Evolutionary conservation across 2,797 vertebrate species (phyloP).

Genomic region (Acipenser ruthenus): DNA sequence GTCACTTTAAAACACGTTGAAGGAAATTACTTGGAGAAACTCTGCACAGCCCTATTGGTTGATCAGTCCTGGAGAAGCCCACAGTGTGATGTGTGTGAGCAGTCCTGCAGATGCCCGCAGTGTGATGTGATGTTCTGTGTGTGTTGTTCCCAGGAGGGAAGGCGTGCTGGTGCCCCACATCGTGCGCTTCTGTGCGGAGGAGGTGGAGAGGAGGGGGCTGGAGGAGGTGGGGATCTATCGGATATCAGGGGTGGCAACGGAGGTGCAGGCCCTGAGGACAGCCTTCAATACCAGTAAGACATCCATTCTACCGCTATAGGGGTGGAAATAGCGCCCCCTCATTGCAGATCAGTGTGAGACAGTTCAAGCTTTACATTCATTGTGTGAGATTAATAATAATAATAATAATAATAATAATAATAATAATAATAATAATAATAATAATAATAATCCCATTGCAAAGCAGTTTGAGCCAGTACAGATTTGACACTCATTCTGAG

Average conservation of each 20-base stretch:
- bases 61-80: neutral
- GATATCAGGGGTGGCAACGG: slow-evolving; percentile 48
- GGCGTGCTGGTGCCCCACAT: slow-evolving; percentile 58
- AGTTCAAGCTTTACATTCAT: neutral
- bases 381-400: neutral
- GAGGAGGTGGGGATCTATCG: slow-evolving; percentile 62
- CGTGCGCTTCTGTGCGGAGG: slow-evolving; percentile 58
- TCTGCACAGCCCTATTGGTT: too few species aligned
- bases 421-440: too few species aligned
- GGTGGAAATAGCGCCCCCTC: too few species aligned
- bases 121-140: neutral
- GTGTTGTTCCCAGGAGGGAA: slow-evolving; percentile 44
- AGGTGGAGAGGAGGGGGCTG: slow-evolving; percentile 60
- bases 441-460: too few species aligned
- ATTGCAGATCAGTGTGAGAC: slow-evolving; percentile 1
- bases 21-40: too few species aligned
- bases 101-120: neutral
- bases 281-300: slow-evolving; percentile 58
- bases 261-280: slow-evolving; percentile 47
- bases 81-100: neutral
- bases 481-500: too few species aligned
- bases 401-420: too few species aligned
- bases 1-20: neutral
- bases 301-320: neutral
- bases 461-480: too few species aligned